Evolutionary conservation across 2,113 vertebrate species (phyloP).

Genomic region (Pholis gunnellus): DNA sequence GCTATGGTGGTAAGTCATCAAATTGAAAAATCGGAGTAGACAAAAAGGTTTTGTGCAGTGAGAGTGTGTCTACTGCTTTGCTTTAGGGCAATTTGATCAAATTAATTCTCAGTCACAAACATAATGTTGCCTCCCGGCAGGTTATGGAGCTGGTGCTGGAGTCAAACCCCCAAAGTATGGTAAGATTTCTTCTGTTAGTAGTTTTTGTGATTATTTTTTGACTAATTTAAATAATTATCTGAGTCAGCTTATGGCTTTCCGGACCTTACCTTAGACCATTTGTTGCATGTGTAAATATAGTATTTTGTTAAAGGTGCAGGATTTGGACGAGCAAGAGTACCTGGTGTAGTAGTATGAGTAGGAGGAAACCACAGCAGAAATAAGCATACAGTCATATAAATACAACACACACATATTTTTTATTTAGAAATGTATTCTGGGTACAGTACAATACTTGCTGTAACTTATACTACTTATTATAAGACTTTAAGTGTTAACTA

Average conservation of each 20-base stretch:
- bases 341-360: neutral
- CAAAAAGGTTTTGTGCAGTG: neutral
- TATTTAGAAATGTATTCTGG: no score
- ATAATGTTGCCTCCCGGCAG: conserved; percentile 29
- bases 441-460: neutral
- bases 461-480: neutral
- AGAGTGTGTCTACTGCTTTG: neutral
- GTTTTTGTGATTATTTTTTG: neutral
- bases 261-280: neutral
- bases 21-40: neutral
- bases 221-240: neutral
- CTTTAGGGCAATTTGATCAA: neutral
- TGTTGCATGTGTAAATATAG: neutral
- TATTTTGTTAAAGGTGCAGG: neutral
- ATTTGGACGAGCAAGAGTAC: no score
- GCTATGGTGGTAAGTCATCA: conserved; percentile 54
- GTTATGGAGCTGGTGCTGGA: conserved; percentile 61
- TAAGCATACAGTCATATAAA: neutral
- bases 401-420: neutral
- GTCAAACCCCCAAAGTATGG: conserved; percentile 67
- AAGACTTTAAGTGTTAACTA: no score
- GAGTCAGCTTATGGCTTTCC: neutral
- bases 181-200: conserved; percentile 6
- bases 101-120: neutral
- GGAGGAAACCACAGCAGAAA: neutral